Percentiles rank a stretch among this genome's conserved stretches.
Conservation (phyloP, 2,797 vertebrate species). For the Lacerta agilis region DNA sequence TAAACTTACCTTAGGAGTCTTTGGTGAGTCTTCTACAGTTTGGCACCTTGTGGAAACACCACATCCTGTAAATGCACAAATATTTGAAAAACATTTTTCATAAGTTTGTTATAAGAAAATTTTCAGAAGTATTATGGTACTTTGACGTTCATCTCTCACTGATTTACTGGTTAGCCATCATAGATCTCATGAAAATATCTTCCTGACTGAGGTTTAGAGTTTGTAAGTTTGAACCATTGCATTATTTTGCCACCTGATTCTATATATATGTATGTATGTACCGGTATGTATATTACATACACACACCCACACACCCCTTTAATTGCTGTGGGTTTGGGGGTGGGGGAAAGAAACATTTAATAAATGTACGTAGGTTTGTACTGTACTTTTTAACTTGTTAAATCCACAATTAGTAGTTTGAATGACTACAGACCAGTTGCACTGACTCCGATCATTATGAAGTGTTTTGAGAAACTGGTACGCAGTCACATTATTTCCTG, state of each 20-base stretch:
- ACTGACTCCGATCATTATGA: too few relatives aligned
- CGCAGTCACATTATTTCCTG: too few relatives aligned
- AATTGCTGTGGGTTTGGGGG: slow-evolving; percentile 2
- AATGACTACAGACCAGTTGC: too few relatives aligned
- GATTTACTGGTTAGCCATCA: background rate
- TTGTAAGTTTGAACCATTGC: background rate
- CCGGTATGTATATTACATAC: too few relatives aligned
- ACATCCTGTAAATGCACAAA: background rate
- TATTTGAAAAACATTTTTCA: background rate
- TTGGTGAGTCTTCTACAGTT: background rate
- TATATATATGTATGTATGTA: background rate
- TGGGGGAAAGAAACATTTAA: background rate
- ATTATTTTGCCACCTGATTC: slow-evolving; percentile 19
- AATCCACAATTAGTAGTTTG: too few relatives aligned
- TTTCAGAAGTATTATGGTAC: background rate
- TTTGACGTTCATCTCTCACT: background rate
- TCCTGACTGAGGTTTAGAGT: background rate
- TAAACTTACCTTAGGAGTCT: too few relatives aligned
- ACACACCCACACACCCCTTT: background rate
- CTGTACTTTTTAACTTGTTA: too few relatives aligned
- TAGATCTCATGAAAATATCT: background rate
- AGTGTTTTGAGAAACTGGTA: too few relatives aligned
- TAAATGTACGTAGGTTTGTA: background rate
- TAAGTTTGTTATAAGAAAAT: background rate
- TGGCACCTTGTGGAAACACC: background rate